Evolutionary conservation across 1,140 invertebrate species (phyloP).

Genomic region (Akabosia matsudoensis): DNA sequence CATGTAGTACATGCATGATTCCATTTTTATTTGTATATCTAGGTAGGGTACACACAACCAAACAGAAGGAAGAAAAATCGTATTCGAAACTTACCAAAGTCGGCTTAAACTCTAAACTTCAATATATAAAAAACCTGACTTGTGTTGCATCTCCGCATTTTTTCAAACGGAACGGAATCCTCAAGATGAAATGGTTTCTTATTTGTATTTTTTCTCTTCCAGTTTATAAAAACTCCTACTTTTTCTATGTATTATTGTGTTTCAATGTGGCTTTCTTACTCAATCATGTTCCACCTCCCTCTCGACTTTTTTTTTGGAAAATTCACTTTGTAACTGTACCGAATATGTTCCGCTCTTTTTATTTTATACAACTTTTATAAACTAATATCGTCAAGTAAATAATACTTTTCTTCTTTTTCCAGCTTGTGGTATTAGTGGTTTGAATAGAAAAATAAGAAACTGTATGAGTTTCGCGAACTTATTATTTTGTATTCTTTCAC

Average conservation of each 20-base stretch:
- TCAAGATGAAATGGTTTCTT: too few species aligned
- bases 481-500: constrained; percentile 14
- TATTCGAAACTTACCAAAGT: background rate
- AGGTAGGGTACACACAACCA: too few species aligned
- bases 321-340: too few species aligned
- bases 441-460: background rate
- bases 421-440: background rate
- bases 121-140: too few species aligned
- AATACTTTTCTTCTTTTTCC: constrained; percentile 6
- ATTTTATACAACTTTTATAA: constrained; percentile 13
- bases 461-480: background rate
- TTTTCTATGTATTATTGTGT: background rate
- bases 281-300: background rate
- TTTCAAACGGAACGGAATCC: too few species aligned
- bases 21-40: background rate
- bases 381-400: constrained; percentile 21
- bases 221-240: background rate
- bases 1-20: background rate
- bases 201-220: too few species aligned
- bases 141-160: too few species aligned
- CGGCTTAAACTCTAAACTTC: background rate
- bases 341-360: too few species aligned
- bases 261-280: background rate
- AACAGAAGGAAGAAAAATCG: background rate
- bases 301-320: background rate